Evolutionary conservation across 1,140 invertebrate species (phyloP).

Genomic region (honey bee (Apis mellifera)): DNA sequence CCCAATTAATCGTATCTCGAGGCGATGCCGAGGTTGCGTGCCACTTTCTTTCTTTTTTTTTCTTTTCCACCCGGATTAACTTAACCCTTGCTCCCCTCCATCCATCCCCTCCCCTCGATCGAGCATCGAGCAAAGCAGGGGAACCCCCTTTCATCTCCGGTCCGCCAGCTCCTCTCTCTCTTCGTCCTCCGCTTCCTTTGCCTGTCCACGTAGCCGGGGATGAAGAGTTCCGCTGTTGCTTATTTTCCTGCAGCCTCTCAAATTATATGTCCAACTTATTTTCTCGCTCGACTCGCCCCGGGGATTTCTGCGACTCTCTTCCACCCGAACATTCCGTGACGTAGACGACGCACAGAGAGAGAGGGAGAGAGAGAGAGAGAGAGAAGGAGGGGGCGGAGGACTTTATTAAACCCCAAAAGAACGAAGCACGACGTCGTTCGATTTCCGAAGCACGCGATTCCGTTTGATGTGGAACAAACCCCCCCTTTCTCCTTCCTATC

Average conservation of each 20-base stretch:
- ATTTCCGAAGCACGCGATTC: conserved; percentile 50
- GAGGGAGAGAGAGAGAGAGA: too few species aligned
- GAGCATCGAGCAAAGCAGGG: not conserved
- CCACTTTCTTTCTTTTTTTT: not conserved
- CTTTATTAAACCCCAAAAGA: conserved; percentile 63
- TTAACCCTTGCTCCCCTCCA: conserved; percentile 39
- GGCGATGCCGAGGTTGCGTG: not conserved
- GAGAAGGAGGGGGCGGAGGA: conserved; percentile 7
- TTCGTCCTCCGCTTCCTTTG: conserved; percentile 51
- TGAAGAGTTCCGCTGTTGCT: conserved; percentile 63
- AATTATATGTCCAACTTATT: conserved; percentile 70
- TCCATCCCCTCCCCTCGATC: not conserved
- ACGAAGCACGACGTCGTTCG: conserved; percentile 59
- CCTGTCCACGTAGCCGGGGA: conserved; percentile 52
- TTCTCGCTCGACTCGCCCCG: conserved; percentile 49
- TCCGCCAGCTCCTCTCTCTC: conserved; percentile 29
- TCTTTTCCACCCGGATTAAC: conserved; percentile 42
- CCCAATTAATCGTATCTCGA: conserved; percentile 42
- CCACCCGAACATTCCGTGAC: conserved; percentile 50
- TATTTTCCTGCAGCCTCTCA: conserved; percentile 68
- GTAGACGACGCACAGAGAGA: conserved; percentile 2
- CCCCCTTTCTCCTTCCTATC: not conserved
- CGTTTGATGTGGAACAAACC: conserved; percentile 38
- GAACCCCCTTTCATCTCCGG: conserved; percentile 59
- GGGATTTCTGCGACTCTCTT: conserved; percentile 55